These are phyloP conservation scores for Nemurella pictetii DNA, from an alignment of 2,888 invertebrate species.

Conservation along the genomic window DNA sequence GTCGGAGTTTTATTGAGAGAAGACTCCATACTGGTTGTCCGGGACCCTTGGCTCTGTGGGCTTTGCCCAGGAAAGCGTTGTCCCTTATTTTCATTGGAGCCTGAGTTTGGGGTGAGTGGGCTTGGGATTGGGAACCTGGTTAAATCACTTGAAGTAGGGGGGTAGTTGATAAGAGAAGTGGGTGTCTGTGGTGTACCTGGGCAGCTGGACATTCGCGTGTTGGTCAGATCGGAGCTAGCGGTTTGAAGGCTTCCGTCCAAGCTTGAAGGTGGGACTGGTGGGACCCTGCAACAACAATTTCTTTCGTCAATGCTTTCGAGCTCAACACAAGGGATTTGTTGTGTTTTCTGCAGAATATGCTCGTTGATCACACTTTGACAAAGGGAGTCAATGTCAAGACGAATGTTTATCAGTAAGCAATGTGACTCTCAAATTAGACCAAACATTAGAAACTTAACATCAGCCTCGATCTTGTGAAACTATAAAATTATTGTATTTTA, in stretches of 20 bases:
- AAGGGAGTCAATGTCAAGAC: background rate
- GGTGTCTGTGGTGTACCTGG: constrained; percentile 58
- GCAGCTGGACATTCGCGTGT: constrained; percentile 49
- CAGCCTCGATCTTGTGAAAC: too few relatives aligned
- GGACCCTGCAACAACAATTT: constrained; percentile 46
- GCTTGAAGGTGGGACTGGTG: constrained; percentile 48
- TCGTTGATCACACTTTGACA: background rate
- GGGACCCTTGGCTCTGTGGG: constrained; percentile 45
- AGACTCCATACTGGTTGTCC: constrained; percentile 42
- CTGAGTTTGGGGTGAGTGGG: constrained; percentile 52
- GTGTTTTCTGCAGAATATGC: background rate
- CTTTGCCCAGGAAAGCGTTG: constrained; percentile 48
- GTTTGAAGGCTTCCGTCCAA: constrained; percentile 45
- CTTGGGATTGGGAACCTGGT: constrained; percentile 57
- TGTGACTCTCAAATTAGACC: too few relatives aligned
- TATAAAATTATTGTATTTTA: too few relatives aligned
- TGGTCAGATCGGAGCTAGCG: constrained; percentile 47
- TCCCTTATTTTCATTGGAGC: constrained; percentile 28
- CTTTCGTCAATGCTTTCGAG: too few relatives aligned
- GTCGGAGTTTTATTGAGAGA: constrained; percentile 39
- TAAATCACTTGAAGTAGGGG: constrained; percentile 48
- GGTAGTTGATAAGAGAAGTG: constrained; percentile 55
- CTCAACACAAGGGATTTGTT: background rate
- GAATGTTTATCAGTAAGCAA: too few relatives aligned
- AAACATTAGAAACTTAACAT: too few relatives aligned